phyloP scores from a whole-genome alignment of 64 coral and sea anemone genomes.

The Anthopleura sola region DNA sequence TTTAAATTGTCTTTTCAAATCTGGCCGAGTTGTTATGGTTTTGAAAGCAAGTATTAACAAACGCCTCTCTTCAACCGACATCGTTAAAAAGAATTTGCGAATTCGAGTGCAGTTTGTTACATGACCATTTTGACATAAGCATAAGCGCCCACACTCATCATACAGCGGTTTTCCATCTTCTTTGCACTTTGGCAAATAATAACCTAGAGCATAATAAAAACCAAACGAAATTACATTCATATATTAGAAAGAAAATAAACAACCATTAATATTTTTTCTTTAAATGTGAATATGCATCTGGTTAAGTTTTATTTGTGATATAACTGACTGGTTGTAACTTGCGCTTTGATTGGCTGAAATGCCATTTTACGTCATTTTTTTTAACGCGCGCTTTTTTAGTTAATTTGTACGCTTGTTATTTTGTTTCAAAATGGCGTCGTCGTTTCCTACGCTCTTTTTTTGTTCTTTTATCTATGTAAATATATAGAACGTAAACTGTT shows the following conservation, averaged over 20 bases:
- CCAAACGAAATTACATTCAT: background rate
- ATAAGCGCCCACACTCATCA: slow-evolving; percentile 66
- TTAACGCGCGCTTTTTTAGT: background rate
- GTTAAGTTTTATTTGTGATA: too few relatives aligned
- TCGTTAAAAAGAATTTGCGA: slow-evolving; percentile 59
- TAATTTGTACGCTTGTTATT: too few relatives aligned
- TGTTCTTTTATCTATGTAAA: too few relatives aligned
- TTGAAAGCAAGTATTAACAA: slow-evolving; percentile 31
- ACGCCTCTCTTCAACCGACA: slow-evolving; percentile 37
- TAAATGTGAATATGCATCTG: too few relatives aligned
- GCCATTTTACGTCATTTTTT: background rate
- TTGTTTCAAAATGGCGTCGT: too few relatives aligned
- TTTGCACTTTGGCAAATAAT: background rate
- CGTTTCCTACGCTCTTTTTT: too few relatives aligned
- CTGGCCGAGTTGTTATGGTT: slow-evolving; percentile 35
- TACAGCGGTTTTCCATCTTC: background rate
- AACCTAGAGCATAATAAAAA: background rate
- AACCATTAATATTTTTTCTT: too few relatives aligned
- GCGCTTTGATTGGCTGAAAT: too few relatives aligned
- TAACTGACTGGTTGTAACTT: too few relatives aligned
- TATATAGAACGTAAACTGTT: too few relatives aligned
- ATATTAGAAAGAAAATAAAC: background rate
- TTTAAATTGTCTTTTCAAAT: slow-evolving; percentile 31
- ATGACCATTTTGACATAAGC: slow-evolving; percentile 42
- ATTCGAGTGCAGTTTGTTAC: slow-evolving; percentile 58